A percentile compares a stretch with the other conserved stretches of the same genome.
These are phyloP conservation scores for Vimba vimba DNA, from an alignment of 2,113 vertebrate genomes.

Conservation along the genomic window DNA sequence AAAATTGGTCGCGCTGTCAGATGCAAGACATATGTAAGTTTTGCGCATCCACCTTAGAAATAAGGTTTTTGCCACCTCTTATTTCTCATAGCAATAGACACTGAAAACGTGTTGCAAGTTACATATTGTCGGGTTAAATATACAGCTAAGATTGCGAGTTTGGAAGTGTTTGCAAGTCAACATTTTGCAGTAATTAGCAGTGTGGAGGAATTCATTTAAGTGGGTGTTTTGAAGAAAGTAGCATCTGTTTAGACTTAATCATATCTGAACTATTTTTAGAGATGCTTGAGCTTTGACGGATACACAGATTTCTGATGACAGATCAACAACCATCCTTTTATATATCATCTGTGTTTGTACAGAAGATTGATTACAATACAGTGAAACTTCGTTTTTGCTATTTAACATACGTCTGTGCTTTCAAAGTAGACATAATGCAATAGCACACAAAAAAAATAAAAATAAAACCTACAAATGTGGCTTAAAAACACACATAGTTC, in stretches of 20 bases:
- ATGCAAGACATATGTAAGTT: background rate
- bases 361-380: constrained; percentile 2
- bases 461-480: background rate
- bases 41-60: background rate
- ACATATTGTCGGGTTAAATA: constrained; percentile 22
- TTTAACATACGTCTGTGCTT: background rate
- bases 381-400: background rate
- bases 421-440: background rate
- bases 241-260: constrained; percentile 40
- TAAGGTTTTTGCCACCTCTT: constrained; percentile 4
- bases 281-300: background rate
- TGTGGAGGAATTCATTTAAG: constrained; percentile 3
- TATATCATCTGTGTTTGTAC: background rate
- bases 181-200: constrained; percentile 14
- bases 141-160: constrained; percentile 3
- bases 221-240: constrained; percentile 23
- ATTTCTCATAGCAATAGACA: constrained; percentile 13
- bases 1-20: constrained; percentile 4
- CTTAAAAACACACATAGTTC: background rate
- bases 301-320: background rate
- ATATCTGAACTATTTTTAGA: constrained; percentile 18
- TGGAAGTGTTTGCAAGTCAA: background rate
- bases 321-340: constrained; percentile 14
- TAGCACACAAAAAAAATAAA: background rate
- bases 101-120: background rate